Evolutionary conservation across 2,888 invertebrate species (phyloP).

Genomic region (Agriopis aurantiaria): DNA sequence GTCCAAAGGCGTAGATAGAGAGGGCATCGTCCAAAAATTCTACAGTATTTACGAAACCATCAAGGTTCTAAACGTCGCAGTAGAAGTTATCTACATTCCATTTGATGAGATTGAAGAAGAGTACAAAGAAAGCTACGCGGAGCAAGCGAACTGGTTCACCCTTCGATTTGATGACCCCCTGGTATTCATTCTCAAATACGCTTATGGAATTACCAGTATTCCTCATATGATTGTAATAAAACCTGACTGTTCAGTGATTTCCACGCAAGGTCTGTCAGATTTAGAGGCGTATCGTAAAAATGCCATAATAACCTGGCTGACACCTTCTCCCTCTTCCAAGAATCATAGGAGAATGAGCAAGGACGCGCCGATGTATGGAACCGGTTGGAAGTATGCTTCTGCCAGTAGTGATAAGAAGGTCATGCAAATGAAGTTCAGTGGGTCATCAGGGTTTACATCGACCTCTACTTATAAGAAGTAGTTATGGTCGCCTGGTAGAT

Average conservation of each 20-base stretch:
- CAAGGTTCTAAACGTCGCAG: slow-evolving; percentile 67
- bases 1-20: slow-evolving; percentile 62
- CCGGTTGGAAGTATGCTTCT: slow-evolving; percentile 58
- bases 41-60: slow-evolving; percentile 71
- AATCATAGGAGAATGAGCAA: slow-evolving; percentile 58
- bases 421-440: slow-evolving; percentile 5
- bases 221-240: slow-evolving; percentile 68
- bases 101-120: slow-evolving; percentile 66
- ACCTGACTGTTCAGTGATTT: slow-evolving; percentile 65
- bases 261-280: slow-evolving; percentile 67
- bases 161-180: slow-evolving; percentile 65
- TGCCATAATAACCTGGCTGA: slow-evolving; percentile 73
- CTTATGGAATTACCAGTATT: slow-evolving; percentile 66
- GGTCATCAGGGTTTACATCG: not conserved
- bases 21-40: slow-evolving; percentile 67
- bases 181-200: slow-evolving; percentile 59
- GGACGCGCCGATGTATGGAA: slow-evolving; percentile 66
- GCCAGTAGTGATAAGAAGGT: not conserved
- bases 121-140: slow-evolving; percentile 56
- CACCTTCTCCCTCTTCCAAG: slow-evolving; percentile 50
- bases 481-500: not conserved
- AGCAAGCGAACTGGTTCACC: slow-evolving; percentile 80
- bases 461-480: not conserved
- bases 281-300: slow-evolving; percentile 72
- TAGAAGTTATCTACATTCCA: slow-evolving; percentile 76